Conservation (phyloP, 2,113 vertebrate species). For the Scortum barcoo region DNA sequence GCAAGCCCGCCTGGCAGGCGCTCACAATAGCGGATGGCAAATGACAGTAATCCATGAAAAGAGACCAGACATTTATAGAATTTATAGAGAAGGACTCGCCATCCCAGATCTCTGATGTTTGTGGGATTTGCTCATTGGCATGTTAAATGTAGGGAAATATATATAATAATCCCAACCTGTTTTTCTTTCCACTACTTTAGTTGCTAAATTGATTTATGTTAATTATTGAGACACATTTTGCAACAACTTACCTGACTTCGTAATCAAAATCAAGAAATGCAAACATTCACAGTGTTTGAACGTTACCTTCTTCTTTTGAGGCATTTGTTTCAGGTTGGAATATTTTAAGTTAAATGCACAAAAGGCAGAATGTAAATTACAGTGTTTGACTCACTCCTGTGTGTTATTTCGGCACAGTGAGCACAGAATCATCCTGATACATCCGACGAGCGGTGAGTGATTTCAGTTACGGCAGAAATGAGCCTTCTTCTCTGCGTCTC, state of each 20-base stretch:
- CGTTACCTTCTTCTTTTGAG: conserved; percentile 2
- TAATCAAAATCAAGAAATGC: not conserved
- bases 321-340: not conserved
- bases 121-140: conserved; percentile 71
- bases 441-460: not conserved
- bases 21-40: conserved; percentile 80
- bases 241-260: conserved; percentile 21
- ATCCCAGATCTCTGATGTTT: conserved; percentile 75
- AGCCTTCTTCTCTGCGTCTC: conserved; percentile 11
- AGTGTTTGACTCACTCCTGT: not conserved
- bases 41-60: conserved; percentile 85
- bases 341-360: not conserved
- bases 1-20: conserved; percentile 83
- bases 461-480: conserved; percentile 15
- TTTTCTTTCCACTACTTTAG: conserved; percentile 53
- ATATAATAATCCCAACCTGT: conserved; percentile 64
- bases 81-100: conserved; percentile 75
- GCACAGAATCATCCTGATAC: not conserved
- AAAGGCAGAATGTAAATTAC: not conserved
- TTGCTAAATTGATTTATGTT: conserved; percentile 56
- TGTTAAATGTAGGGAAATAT: conserved; percentile 54
- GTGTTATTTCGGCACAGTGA: not conserved
- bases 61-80: conserved; percentile 83
- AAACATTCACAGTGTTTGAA: not conserved
- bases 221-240: conserved; percentile 54